Evolutionary conservation across 2,113 vertebrate species (phyloP).

Genomic region (Telmatochromis brichardi): DNA sequence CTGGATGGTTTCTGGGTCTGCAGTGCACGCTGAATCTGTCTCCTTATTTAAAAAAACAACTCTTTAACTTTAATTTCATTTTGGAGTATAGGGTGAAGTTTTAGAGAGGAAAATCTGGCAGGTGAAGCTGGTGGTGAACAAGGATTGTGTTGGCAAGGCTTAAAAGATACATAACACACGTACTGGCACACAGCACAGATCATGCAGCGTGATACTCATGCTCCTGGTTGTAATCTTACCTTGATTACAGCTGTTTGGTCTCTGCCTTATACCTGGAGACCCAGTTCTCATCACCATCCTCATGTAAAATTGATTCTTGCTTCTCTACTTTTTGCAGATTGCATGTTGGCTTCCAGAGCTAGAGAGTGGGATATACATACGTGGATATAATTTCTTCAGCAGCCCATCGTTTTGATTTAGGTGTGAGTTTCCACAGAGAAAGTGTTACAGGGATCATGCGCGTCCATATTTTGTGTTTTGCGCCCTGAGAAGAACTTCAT

Average conservation of each 20-base stretch:
- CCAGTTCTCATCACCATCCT: background rate
- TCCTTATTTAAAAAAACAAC: accelerated
- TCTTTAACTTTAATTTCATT: background rate
- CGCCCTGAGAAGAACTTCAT: accelerated
- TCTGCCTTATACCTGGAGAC: background rate
- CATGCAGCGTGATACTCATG: background rate
- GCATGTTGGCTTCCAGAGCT: background rate
- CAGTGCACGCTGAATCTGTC: accelerated
- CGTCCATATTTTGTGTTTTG: background rate
- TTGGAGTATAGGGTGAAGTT: background rate
- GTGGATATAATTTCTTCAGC: background rate
- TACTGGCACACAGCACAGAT: background rate
- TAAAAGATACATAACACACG: background rate
- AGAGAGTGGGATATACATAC: background rate
- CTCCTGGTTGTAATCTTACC: background rate
- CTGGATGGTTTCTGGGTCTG: background rate
- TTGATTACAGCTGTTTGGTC: background rate
- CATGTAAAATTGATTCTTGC: background rate
- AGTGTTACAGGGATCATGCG: background rate
- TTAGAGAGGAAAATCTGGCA: background rate
- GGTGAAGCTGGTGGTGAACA: background rate
- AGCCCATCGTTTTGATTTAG: background rate
- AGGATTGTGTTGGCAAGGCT: background rate
- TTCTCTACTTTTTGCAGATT: background rate
- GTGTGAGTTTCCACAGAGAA: background rate